Base-by-base conservation (phyloP, 64 coral and sea anemone species). In the Porites lutea region DNA sequence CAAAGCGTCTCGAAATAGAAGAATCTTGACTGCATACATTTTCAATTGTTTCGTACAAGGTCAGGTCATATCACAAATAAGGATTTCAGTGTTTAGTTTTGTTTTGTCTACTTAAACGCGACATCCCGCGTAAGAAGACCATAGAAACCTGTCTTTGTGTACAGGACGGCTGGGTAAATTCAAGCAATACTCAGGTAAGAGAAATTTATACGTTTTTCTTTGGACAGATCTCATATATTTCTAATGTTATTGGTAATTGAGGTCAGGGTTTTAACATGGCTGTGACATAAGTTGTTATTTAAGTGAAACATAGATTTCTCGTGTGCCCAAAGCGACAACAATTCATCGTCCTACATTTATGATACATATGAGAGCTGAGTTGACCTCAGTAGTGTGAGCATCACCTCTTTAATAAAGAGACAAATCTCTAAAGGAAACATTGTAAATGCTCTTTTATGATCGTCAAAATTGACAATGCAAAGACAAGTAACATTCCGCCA, bases 1-100 rank as follows among this genome's bases (percentile, higher is more conserved):
- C 62, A 19, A 13, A 65, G 13, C 2, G 62, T 65, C 62, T 12
- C 18, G 62, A 65, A 18, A 65, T 65, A 65, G 18, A 65, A 9
- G 18, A 4, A 7, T 37, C 27, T 13, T 47, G 45, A 76, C 15
- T 51, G 47, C 51, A 48, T 48, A 13, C 13, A 15, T 74, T 74
- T 8, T 74, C 71, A 74, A 74, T 74, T 74, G 71, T 74, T 48
- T 15, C 71, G 54, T 4, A 44, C 71, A 74, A 46, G 71, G 71
- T 76, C 73, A 76, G 47, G 73, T 76, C 47, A 76, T 76, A 19
- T 19, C 5, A 22, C 16, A 11, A 74, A 18, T 4, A 52, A 52
- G 73, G 12, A 19, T 11, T 76, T 11, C 3, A 46, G 71, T 37
- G 5, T 57, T 37, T 0, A 37, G 27, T 37, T 73, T 73, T 73